Conservation (phyloP, 1,140 invertebrate genomes). For the Caerostris darwini region DNA sequence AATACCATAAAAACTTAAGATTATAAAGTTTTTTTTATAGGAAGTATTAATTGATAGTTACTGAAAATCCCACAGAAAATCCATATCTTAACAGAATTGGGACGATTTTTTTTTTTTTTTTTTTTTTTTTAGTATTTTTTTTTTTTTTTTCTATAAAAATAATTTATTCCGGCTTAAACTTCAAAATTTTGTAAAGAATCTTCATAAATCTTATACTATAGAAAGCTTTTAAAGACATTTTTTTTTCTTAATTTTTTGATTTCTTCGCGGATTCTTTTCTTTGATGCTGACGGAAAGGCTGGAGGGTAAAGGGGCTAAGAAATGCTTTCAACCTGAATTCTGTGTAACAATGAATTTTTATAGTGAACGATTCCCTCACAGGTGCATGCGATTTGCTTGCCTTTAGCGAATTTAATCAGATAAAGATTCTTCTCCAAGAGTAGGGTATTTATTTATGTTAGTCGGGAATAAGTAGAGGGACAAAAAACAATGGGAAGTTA, state of each 20-base stretch:
- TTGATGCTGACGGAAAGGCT: neutral
- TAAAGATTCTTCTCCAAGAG: neutral
- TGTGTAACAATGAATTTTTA: slow-evolving; percentile 16
- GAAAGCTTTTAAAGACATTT: neutral
- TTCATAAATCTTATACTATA: neutral
- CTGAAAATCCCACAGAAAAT: neutral
- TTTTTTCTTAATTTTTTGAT: neutral
- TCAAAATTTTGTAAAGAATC: slow-evolving; percentile 13
- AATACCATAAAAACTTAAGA: too few species aligned
- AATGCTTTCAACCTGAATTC: neutral
- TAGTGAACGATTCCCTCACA: neutral
- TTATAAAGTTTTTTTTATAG: neutral
- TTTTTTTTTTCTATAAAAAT: neutral
- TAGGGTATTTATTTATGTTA: neutral
- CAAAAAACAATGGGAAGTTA: neutral
- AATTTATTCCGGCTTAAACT: neutral
- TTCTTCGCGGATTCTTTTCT: neutral
- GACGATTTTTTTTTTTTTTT: neutral
- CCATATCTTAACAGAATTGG: neutral
- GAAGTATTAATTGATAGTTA: slow-evolving; percentile 17
- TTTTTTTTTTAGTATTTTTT: neutral
- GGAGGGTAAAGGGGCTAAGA: neutral
- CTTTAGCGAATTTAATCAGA: neutral
- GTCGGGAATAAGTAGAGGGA: neutral
- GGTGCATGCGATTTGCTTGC: neutral